These are phyloP conservation scores for Drosophila athabasca DNA, from an alignment of 1,140 invertebrate genomes.

Conservation along the genomic window DNA sequence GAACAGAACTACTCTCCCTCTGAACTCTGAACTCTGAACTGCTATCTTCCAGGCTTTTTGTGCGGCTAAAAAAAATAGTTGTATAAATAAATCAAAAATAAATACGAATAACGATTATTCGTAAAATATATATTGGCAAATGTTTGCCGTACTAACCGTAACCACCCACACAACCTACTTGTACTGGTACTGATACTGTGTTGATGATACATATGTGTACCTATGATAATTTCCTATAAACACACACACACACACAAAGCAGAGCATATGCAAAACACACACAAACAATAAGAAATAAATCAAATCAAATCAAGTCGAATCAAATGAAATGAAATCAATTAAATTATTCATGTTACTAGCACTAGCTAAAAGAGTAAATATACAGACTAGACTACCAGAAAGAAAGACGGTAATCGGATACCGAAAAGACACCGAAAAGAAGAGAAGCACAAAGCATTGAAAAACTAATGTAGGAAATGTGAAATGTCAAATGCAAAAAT, in stretches of 20 bases:
- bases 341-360: conserved; percentile 66
- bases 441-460: conserved; percentile 11
- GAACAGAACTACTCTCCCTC: background rate
- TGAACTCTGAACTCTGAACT: conserved; percentile 5
- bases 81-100: conserved; percentile 34
- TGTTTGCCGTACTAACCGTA: conserved; percentile 42
- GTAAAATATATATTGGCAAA: conserved; percentile 41
- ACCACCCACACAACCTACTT: conserved; percentile 24
- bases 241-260: conserved; percentile 26
- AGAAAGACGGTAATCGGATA: conserved; percentile 23
- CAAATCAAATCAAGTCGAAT: conserved; percentile 39
- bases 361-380: conserved; percentile 47
- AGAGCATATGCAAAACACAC: conserved; percentile 12
- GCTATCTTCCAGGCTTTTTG: conserved; percentile 58
- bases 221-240: conserved; percentile 65
- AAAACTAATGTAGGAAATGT: conserved; percentile 8
- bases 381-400: conserved; percentile 5
- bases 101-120: conserved; percentile 10
- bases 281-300: conserved; percentile 39
- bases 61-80: conserved; percentile 42
- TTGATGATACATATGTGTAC: conserved; percentile 75
- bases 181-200: conserved; percentile 18
- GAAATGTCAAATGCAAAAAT: conserved; percentile 47
- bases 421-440: no score
- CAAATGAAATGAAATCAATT: conserved; percentile 53